phyloP scores from a whole-genome alignment of 2,888 invertebrate species.

The Julus scanicus region DNA sequence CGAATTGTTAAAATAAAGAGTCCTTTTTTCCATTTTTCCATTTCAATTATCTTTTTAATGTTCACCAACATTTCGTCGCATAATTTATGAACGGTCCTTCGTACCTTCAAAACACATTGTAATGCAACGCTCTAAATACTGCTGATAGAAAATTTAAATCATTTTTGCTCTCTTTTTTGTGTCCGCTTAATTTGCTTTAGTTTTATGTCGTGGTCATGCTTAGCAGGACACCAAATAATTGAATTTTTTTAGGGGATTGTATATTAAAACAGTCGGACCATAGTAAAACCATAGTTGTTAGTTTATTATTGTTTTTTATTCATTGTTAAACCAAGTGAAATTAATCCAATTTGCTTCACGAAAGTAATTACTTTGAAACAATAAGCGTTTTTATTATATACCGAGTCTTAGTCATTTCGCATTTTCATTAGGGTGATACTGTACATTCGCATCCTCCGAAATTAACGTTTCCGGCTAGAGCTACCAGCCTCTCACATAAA shows the following conservation, averaged over 20 bases:
- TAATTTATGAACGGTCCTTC: neutral
- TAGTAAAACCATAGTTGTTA: neutral
- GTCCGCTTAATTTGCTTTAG: neutral
- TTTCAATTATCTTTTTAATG: no score
- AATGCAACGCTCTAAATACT: conserved; percentile 12
- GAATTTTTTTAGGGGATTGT: neutral
- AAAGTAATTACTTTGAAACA: neutral
- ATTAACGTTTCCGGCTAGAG: no score
- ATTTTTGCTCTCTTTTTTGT: neutral
- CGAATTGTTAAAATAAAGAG: neutral
- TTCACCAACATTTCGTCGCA: neutral
- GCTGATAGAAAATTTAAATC: neutral
- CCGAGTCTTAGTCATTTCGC: neutral
- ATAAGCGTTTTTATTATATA: neutral
- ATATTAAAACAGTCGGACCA: neutral
- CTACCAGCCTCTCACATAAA: no score
- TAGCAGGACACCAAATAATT: neutral
- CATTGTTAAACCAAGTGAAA: neutral
- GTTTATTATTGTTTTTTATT: neutral
- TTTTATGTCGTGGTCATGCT: neutral
- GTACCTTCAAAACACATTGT: neutral
- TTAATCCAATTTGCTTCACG: neutral
- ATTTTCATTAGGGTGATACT: no score
- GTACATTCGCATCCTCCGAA: no score
- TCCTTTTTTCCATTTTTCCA: neutral